Base-by-base conservation (phyloP, 2,797 vertebrate species). In the Hydrolagus colliei region DNA sequence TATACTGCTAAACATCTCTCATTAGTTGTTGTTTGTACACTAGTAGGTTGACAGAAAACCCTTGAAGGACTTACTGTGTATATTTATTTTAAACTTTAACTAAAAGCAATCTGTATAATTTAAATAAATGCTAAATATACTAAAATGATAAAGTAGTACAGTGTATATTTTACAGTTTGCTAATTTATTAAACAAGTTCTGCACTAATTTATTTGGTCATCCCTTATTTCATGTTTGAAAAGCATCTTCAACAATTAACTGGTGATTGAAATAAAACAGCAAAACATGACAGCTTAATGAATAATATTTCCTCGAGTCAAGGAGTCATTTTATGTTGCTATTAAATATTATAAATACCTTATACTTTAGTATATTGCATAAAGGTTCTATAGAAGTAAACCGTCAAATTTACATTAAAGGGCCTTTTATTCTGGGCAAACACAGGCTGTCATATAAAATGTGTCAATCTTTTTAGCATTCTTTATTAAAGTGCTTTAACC, bases 61-160 rank as follows among this genome's bases (percentile, higher is more conserved):
- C 65, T 71, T 84, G 63, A 84, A 84, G 79, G 79, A 27, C 52
- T 84, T 84, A 84, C 18, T 71, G 52, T 84, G 35, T 84, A 84
- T 71, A 84, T 71, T 84, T 84, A 84, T 84, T 84, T 84, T 84
- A 35, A 84, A 84, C 79, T 68, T 84, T 84, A 84, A 71, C 79
- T 84, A 84, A 84, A 71, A 84, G 14, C 71, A 52, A 41, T 32
- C 79, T 18, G 65, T 68, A 20, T 52, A 84, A 67, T 67, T 2
- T 35, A 84, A 71, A 77, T 77, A 77, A 77, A 71, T 84, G 68
- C 68, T 35, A 84, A 84, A 71, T 84, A 71, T 84, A 71, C 59
- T 84, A 41, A 84, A 84, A 84, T 84, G 32, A 84, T 84, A 82
- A 52, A 52, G 41, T 41, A 84, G 65, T 12, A 14, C 65, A 84